A percentile compares a stretch with the other conserved stretches of the same genome.
Conservation (phyloP, 2,888 invertebrate genomes). For the Ypsolopha sequella region DNA sequence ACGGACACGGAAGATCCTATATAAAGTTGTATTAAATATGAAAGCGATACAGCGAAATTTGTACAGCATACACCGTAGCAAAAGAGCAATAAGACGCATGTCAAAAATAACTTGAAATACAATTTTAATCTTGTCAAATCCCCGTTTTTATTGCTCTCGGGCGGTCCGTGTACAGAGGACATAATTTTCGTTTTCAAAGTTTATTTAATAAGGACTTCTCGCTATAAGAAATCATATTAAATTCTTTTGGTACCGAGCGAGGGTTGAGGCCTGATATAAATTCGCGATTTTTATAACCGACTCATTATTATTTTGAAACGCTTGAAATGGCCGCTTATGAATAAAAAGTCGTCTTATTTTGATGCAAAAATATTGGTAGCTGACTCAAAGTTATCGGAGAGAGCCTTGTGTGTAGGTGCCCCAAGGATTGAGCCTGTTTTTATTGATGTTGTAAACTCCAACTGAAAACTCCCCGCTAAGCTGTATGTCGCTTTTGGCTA, state of each 20-base stretch:
- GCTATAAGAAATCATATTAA: slow-evolving; percentile 61
- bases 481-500: too few relatives aligned
- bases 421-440: slow-evolving; percentile 9
- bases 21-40: not conserved
- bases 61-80: slow-evolving; percentile 29
- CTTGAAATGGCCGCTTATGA: slow-evolving; percentile 49
- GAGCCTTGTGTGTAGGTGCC: slow-evolving; percentile 12
- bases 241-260: slow-evolving; percentile 19
- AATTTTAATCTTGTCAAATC: slow-evolving; percentile 70
- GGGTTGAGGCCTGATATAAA: slow-evolving; percentile 47
- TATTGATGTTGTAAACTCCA: slow-evolving; percentile 22
- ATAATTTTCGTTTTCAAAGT: slow-evolving; percentile 62
- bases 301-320: slow-evolving; percentile 62
- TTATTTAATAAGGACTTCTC: slow-evolving; percentile 60
- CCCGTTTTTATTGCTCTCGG: slow-evolving; percentile 61
- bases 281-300: slow-evolving; percentile 60
- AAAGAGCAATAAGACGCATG: slow-evolving; percentile 63
- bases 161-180: slow-evolving; percentile 38
- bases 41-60: not conserved
- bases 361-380: slow-evolving; percentile 58
- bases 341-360: slow-evolving; percentile 58
- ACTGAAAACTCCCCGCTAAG: too few relatives aligned
- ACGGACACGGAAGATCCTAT: not conserved
- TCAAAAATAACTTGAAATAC: slow-evolving; percentile 66
- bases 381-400: slow-evolving; percentile 35